These are phyloP conservation scores for Threskiornis aethiopicus DNA, from an alignment of 2,797 vertebrate species.

Conservation along the genomic window DNA sequence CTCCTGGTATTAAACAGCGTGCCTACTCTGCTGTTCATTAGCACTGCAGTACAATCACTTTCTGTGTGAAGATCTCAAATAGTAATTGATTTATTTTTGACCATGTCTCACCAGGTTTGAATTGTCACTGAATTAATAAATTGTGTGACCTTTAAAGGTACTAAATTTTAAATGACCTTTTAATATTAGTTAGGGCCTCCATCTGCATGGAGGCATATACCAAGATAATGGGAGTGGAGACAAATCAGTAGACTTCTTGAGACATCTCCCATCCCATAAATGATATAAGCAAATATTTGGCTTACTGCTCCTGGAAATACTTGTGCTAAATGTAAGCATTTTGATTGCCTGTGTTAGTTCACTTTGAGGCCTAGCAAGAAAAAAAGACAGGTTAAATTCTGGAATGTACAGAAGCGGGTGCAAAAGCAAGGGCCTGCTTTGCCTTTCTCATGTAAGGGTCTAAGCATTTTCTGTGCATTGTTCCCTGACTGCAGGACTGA, in stretches of 20 bases:
- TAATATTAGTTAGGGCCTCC: neutral
- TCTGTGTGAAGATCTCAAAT: neutral
- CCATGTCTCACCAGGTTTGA: neutral
- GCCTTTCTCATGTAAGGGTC: neutral
- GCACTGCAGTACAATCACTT: neutral
- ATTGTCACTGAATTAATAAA: neutral
- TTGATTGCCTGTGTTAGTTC: neutral
- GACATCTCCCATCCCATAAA: neutral
- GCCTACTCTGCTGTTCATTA: neutral
- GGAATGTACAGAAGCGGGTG: neutral
- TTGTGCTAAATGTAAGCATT: neutral
- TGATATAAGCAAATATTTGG: neutral
- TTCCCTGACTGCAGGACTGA: neutral
- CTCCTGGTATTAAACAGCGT: neutral
- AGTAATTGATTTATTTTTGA: neutral
- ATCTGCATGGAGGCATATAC: neutral
- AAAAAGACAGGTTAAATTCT: neutral
- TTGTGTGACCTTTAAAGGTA: neutral
- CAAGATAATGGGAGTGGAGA: accelerated
- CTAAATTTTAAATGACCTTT: neutral
- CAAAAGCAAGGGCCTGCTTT: neutral
- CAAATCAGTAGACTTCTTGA: neutral
- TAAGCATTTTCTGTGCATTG: neutral
- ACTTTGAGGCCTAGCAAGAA: neutral
- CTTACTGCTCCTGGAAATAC: neutral